Percentiles rank a stretch among this genome's conserved stretches.
phyloP scores from a whole-genome alignment of 2,113 vertebrate species.

The Panthera leo region DNA sequence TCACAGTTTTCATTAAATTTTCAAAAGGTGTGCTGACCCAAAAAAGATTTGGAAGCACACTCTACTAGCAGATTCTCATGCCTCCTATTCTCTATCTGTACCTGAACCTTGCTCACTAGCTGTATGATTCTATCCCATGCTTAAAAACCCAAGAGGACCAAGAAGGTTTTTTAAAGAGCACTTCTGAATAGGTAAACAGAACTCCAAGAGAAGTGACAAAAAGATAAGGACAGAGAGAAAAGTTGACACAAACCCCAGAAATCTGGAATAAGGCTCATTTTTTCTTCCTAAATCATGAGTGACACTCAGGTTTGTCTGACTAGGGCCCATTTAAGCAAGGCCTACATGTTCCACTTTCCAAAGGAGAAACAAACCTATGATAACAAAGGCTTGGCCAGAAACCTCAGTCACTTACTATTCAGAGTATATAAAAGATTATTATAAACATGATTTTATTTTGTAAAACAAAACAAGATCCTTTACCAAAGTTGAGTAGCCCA shows the following conservation, averaged over 20 bases:
- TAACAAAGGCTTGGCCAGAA: neutral
- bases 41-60: neutral
- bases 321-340: neutral
- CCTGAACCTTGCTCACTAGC: neutral
- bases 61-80: neutral
- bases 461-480: neutral
- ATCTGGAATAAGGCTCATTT: neutral
- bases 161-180: neutral
- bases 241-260: neutral
- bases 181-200: neutral
- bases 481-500: neutral
- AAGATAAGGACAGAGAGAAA: neutral
- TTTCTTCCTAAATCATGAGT: constrained; percentile 8
- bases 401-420: neutral
- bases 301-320: neutral
- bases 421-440: neutral
- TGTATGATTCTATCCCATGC: neutral
- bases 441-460: neutral
- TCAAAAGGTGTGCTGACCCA: neutral
- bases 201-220: neutral
- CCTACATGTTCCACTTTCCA: neutral
- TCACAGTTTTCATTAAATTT: neutral
- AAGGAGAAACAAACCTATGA: neutral
- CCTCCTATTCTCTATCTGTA: neutral
- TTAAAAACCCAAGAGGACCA: neutral